Base-by-base conservation (phyloP, 2,888 invertebrate genomes). In the Lasioglossum lativentre region DNA sequence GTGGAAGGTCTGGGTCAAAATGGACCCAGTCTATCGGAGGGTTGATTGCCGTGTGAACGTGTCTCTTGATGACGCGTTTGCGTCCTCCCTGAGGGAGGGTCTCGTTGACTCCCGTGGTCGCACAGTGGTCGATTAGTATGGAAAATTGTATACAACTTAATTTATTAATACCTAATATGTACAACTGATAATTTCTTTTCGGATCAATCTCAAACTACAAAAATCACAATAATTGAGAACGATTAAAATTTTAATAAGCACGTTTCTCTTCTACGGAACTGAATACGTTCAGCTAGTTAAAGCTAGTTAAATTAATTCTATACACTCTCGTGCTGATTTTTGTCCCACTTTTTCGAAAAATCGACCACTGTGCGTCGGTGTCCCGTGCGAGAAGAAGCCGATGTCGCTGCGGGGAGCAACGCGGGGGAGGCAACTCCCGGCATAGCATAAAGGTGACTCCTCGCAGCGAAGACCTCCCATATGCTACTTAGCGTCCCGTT, bases 391-490 rank as follows among this genome's bases (percentile, higher is more conserved):
- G 88, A 87, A 87, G 86, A 87, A 88, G 85, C 78, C 75, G 81
- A 91, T 89, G 87, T 90, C 85, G 84, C 80, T 81, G 88, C 89
- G 90, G 89, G 90, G 88, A 90, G 89, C 86, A 91, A 91, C 87
- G 93, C 92, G 93, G 92, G 93, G 92, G 93, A 92, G 93, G 90
- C 87, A 91, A 90, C 89, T 91, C 88, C 82, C 88, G 90, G 91
- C 81, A 90, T 89, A 93, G 93, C 92, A 94, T 94, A 94, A 94
- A 94, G 93, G 92, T 93, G 93, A 93, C 93, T 92, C 91, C 91
- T 90, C 92, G 92, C 90, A 91, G 90, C 91, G 88, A 91, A 91
- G 88, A 90, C 87, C 90, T 92, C 92, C 92, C 94, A 94, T 92
- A 94, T 93, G 92, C 91, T 91, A 91, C 92, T 92, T 92, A 92